These are phyloP conservation scores for Hecatera dysodea DNA, from an alignment of 2,888 invertebrate species.

Conservation along the genomic window DNA sequence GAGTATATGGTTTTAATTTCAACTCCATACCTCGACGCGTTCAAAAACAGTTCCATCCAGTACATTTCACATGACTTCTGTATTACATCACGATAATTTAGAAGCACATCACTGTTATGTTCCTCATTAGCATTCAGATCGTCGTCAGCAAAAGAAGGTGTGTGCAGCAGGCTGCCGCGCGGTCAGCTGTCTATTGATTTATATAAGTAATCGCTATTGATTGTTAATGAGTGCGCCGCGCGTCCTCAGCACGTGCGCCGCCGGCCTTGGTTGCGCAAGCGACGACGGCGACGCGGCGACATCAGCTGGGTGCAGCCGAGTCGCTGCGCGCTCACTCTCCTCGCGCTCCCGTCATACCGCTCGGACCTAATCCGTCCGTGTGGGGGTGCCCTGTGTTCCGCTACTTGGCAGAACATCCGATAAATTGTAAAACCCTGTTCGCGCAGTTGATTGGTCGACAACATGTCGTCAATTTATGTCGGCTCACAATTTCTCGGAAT, in stretches of 20 bases:
- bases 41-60: neutral
- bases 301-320: neutral
- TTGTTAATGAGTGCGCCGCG: constrained; percentile 25
- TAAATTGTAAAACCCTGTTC: no score
- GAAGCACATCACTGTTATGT: neutral
- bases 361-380: no score
- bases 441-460: no score
- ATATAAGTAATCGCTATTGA: constrained; percentile 5
- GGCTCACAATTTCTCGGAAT: no score
- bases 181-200: constrained; percentile 24
- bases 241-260: constrained; percentile 36
- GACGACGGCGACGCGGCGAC: no score
- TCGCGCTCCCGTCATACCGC: no score
- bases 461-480: no score
- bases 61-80: neutral
- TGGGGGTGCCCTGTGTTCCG: no score
- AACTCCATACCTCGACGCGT: no score
- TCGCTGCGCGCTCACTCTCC: no score
- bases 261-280: constrained; percentile 39
- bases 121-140: constrained; percentile 22
- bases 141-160: constrained; percentile 18
- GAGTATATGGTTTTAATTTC: no score
- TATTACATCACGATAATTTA: neutral
- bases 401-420: no score
- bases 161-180: neutral